Base-by-base conservation (phyloP, 2,113 vertebrate genomes). In the Rattus rattus region DNA sequence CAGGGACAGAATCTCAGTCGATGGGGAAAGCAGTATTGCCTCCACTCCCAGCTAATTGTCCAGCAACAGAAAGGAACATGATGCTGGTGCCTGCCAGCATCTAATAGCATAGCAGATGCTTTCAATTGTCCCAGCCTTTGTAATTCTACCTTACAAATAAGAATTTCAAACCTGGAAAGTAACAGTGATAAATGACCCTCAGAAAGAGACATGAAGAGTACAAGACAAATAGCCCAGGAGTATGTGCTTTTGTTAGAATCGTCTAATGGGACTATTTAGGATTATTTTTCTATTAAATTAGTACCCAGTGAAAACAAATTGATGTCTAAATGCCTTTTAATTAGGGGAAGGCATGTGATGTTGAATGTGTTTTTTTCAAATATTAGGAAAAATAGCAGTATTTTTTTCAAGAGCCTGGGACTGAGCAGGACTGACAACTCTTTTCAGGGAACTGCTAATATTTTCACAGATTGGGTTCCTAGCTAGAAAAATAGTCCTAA, bases 111-210 rank as follows among this genome's bases (percentile, higher is more conserved):
- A 97, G 69, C 95, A 97, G 94, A 96, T 97, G 96, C 96, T 97
- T 96, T 95, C 77, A 87, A 91, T 96, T 98, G 73, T 63, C 90
- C 24, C 12, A 22, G n/a, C 75, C 83, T 96, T 96, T 97, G 91
- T 96, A 98, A 97, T 96, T 97, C 83, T 85, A 97, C 36, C 83
- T 95, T 96, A 26, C 56, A 97, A 97, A 96, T 81, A 96, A 96
- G 77, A 97, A 94, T 91, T 85, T 96, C 28, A 97, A 97, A 97
- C 89, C 86, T 93, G 67, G 88, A 73, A 95, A 97, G 91, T 88
- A 94, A 86, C 91, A 95, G 88, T n/a, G 72, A 65, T 92, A 80
- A 69, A 92, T 94, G 91, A 96, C 79, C 63, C 86, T 95, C 81
- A 91, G 80, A 92, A 80, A 96, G 89, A 94, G 83, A 96, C 52